Percentiles rank a stretch among this genome's conserved stretches.
Conservation (phyloP, 2,797 vertebrate species). For the Thripadectes ignobilis region DNA sequence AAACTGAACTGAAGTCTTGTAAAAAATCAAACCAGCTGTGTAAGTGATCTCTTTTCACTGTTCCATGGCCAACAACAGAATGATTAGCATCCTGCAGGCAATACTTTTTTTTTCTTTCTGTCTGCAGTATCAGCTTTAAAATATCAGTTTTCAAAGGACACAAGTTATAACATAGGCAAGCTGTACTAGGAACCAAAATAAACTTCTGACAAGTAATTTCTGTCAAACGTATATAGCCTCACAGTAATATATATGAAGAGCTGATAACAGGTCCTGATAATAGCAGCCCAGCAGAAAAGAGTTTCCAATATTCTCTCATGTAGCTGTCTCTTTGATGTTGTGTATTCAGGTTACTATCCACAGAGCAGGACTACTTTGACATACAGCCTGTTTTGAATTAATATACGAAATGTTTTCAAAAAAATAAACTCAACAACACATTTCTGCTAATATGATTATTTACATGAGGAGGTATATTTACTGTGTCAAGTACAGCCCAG, state of each 20-base stretch:
- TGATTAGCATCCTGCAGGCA: neutral
- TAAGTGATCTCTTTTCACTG: neutral
- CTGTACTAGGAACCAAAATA: neutral
- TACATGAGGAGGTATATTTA: neutral
- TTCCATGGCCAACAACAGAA: neutral
- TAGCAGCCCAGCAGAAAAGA: neutral
- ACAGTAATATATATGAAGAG: neutral
- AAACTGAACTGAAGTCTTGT: neutral
- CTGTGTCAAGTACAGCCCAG: neutral
- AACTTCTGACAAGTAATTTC: neutral
- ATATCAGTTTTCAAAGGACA: neutral
- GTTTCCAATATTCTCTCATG: neutral
- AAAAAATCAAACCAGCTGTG: neutral
- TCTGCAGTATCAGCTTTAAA: neutral
- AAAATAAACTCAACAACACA: neutral
- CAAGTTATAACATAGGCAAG: neutral
- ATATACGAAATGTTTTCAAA: neutral
- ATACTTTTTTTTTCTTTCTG: neutral
- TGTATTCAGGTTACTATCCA: neutral
- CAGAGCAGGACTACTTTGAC: neutral
- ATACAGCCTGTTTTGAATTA: neutral
- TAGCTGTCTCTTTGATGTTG: neutral
- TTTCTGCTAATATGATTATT: neutral
- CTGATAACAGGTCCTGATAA: neutral
- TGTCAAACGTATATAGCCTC: neutral